phyloP scores from a whole-genome alignment of 1,140 invertebrate species.

The Triops cancriformis region DNA sequence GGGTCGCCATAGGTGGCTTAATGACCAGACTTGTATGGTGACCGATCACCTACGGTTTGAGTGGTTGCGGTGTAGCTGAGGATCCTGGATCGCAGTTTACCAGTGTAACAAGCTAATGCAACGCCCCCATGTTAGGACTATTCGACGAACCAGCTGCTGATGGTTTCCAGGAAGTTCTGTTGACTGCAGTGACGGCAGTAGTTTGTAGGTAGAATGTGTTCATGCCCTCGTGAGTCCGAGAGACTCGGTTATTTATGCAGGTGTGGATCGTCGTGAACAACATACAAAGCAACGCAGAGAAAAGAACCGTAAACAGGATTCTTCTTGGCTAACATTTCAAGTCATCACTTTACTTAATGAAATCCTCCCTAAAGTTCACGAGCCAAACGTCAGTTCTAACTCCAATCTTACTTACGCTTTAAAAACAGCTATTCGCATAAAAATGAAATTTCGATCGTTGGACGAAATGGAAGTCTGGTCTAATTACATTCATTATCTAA shows the following conservation, averaged over 20 bases:
- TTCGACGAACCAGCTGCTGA: no score
- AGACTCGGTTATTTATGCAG: background rate
- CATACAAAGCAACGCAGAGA: background rate
- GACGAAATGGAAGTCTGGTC: no score
- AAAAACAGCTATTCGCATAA: no score
- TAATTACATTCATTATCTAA: no score
- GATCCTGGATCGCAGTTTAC: background rate
- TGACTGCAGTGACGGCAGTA: background rate
- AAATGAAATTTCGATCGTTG: no score
- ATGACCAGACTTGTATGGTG: background rate
- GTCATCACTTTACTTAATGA: no score
- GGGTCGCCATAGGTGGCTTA: background rate
- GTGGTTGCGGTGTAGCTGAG: background rate
- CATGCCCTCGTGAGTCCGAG: background rate
- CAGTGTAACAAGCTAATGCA: background rate
- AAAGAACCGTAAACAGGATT: background rate
- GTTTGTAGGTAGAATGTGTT: background rate
- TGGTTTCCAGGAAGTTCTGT: conserved; percentile 3
- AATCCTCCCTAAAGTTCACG: no score
- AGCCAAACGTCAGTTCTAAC: no score
- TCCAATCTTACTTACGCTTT: no score
- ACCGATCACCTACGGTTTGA: background rate
- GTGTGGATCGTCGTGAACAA: background rate
- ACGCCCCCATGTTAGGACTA: background rate
- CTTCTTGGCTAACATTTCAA: no score